phyloP scores from a whole-genome alignment of 2,888 invertebrate species.

The Apamea anceps region DNA sequence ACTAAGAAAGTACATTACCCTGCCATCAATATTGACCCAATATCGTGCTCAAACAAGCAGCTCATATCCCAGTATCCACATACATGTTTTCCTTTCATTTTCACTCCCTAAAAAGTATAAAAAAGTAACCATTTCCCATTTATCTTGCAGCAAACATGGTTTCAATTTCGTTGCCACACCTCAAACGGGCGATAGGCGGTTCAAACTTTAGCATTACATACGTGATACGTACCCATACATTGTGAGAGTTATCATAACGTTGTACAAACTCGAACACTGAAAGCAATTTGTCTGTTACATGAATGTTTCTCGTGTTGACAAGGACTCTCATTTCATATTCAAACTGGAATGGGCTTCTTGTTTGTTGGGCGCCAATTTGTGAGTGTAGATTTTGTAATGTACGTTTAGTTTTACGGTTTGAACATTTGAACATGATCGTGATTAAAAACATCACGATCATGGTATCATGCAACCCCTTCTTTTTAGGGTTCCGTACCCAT shows the following conservation, averaged over 20 bases:
- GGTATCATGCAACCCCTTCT: not conserved
- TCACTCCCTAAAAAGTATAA: conserved; percentile 18
- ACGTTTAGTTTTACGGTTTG: not conserved
- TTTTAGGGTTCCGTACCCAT: not conserved
- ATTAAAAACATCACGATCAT: too few species aligned
- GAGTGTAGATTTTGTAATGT: conserved; percentile 34
- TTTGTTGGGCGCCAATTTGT: conserved; percentile 59
- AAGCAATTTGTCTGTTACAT: conserved; percentile 78
- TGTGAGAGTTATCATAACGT: conserved; percentile 67
- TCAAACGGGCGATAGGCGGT: conserved; percentile 52
- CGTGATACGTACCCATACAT: conserved; percentile 58
- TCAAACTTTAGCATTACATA: conserved; percentile 63
- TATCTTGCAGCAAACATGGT: conserved; percentile 54
- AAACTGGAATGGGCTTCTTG: conserved; percentile 64
- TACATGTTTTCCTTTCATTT: conserved; percentile 46
- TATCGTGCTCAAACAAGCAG: conserved; percentile 27
- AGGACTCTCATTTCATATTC: conserved; percentile 76
- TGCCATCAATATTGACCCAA: conserved; percentile 39
- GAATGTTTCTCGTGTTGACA: conserved; percentile 76
- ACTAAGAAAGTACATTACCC: conserved; percentile 8
- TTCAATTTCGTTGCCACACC: conserved; percentile 54
- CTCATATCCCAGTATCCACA: conserved; percentile 29
- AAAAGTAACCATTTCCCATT: conserved; percentile 41
- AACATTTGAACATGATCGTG: not conserved
- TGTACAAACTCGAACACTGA: conserved; percentile 68